Evolutionary conservation across 2,888 invertebrate species (phyloP), one percentile per base, ranked within the genome.

Genomic region (Chydorus sphaericus): DNA sequence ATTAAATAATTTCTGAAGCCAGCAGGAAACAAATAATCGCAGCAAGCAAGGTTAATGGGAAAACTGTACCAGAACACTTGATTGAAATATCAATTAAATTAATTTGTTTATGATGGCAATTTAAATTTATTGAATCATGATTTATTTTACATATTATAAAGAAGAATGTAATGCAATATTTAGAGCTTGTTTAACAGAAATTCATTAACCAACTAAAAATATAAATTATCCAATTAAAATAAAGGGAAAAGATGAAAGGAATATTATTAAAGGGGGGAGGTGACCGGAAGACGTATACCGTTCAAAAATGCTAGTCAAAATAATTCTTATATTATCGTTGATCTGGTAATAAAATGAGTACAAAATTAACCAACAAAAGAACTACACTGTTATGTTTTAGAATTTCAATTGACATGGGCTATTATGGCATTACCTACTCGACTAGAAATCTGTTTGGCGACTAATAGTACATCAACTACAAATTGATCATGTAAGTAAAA

Each of bases 381-480:
- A n/a, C n/a, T n/a, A n/a, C n/a, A n/a, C n/a, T 14, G n/a, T 52
- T 31, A 31, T 11, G 8, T 16, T 16, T 14, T 18, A 56, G 56
- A 51, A 48, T 56, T 20, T 23, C 38, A 8, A 38, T 26, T 7
- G 28, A 16, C n/a, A 26, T 54, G 26, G 36, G 36, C 8, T 86
- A 85, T 68, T 85, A 85, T 64, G 85, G 85, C 0, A 69, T 86
- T 7, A 83, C 84, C 1, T 81, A 85, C 80, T 82, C 81, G 65
- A 80, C 83, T 4, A 80, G 78, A 51, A 80, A 77, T 64, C 74
- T 85, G 54, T 82, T 81, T 7, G 83, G 81, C 29, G 82, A 83
- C 67, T 77, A 78, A 56, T n/a, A n/a, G n/a, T 79, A 81, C 62
- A 62, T 83, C n/a, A 85, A 83, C 68, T 85, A 54, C 38, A 53